phyloP scores from a whole-genome alignment of 2,797 vertebrate species.

The Crenuchus spilurus region DNA sequence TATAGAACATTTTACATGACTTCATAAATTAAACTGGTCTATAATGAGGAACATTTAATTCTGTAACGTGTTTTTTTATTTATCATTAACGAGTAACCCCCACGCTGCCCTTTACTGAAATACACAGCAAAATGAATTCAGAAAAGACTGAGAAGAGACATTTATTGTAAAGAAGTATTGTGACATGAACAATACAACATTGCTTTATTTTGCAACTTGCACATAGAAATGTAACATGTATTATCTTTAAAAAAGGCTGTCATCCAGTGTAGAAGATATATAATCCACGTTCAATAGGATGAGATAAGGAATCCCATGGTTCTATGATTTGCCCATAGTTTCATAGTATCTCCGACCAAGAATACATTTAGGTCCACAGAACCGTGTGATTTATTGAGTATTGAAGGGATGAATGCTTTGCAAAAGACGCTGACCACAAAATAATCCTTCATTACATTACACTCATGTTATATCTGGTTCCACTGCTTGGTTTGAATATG shows the following conservation, averaged over 20 bases:
- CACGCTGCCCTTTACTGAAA: no score
- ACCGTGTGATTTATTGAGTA: slow-evolving; percentile 16
- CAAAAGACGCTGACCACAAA: slow-evolving; percentile 36
- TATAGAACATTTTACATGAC: no score
- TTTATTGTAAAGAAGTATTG: slow-evolving; percentile 63
- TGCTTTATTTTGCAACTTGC: slow-evolving; percentile 55
- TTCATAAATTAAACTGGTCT: no score
- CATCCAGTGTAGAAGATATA: slow-evolving; percentile 23
- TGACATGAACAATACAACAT: slow-evolving; percentile 65
- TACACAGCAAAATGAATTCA: slow-evolving; percentile 15
- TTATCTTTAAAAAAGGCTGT: slow-evolving; percentile 50
- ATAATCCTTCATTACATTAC: slow-evolving; percentile 25
- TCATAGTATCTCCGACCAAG: neutral
- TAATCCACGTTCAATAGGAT: slow-evolving; percentile 20
- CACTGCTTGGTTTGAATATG: slow-evolving; percentile 14
- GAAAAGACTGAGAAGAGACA: slow-evolving; percentile 43
- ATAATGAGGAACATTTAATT: no score
- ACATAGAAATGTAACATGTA: slow-evolving; percentile 59
- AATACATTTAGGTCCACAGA: slow-evolving; percentile 30
- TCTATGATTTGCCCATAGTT: neutral
- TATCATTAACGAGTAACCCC: no score
- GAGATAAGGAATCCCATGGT: slow-evolving; percentile 11
- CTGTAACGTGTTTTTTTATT: no score
- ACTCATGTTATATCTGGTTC: slow-evolving; percentile 1
- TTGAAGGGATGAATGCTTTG: slow-evolving; percentile 23